A percentile compares a stretch with the other conserved stretches of the same genome.
phyloP scores from a whole-genome alignment of 2,797 vertebrate species.

The Clarias pachynema region DNA sequence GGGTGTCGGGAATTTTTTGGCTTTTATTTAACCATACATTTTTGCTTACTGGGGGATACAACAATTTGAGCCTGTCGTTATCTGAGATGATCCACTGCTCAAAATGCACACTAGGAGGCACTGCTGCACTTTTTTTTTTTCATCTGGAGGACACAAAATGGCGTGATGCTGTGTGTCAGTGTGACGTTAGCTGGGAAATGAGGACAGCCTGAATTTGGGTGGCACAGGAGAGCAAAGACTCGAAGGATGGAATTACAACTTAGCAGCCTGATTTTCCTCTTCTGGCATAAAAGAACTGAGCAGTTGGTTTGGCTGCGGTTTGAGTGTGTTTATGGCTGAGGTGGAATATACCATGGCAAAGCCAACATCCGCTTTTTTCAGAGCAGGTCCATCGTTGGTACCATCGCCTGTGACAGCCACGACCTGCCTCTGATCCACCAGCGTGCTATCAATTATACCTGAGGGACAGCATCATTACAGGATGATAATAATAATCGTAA shows the following conservation, averaged over 20 bases:
- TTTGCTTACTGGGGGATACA: neutral
- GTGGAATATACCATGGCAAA: slow-evolving; percentile 90
- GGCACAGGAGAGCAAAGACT: slow-evolving; percentile 23
- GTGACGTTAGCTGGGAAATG: slow-evolving; percentile 44
- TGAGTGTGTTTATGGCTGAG: neutral
- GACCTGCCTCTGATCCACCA: slow-evolving; percentile 92
- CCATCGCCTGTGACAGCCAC: slow-evolving; percentile 98
- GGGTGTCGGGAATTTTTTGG: neutral
- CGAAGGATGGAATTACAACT: slow-evolving; percentile 26
- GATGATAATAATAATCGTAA: neutral
- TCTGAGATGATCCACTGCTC: neutral
- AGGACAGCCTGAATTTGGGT: slow-evolving; percentile 43
- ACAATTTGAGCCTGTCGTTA: neutral
- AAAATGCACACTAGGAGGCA: slow-evolving; percentile 46
- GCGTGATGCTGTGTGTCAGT: slow-evolving; percentile 41
- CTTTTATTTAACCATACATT: neutral
- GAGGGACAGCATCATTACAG: slow-evolving; percentile 42
- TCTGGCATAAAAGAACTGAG: slow-evolving; percentile 5
- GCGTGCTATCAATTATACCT: slow-evolving; percentile 98
- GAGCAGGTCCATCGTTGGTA: slow-evolving; percentile 95
- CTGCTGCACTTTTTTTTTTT: slow-evolving; percentile 5
- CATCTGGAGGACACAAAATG: slow-evolving; percentile 35
- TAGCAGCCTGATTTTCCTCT: neutral
- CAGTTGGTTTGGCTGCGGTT: slow-evolving; percentile 15
- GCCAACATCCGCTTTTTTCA: slow-evolving; percentile 98